Base-by-base conservation (phyloP, 2,113 vertebrate species). In the Cottus gobio region DNA sequence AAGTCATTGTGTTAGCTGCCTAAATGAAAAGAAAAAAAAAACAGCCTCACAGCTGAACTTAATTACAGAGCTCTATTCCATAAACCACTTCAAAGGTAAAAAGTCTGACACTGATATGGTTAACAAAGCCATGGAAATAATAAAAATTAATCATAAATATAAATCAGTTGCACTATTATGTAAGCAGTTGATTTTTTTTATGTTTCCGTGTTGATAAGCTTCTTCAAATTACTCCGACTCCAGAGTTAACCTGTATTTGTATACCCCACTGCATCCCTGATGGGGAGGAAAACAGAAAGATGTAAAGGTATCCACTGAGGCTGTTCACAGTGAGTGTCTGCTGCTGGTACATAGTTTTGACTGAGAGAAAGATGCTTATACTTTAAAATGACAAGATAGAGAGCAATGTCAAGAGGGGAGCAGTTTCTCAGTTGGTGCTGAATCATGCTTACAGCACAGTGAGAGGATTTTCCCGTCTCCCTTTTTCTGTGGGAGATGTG, bases 1-100 rank as follows among this genome's bases (percentile, higher is more conserved):
- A 81, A 85, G 37, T 39, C 37, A 71, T 44, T 60, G 48, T 48
- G 63, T 75, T 62, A n/a, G 61, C n/a, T 63, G 31, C 26, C 34
- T 7, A 68, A 71, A 80, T 74, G 60, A 85, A 71, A 88, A 71
- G 84, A 86, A 74, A 85, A 68, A 89, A 71, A 85, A 88, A 74
- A 85, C 46, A 85, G 20, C 56, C 68, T 22, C 18, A 39, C 12
- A 54, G 61, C 61, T 70, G 67, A 86, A 89, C 72, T 60, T 84
- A 86, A 86, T 89, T 86, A 79, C 20, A 65, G 65, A 61, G 48
- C 15, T 86, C 54, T 80, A 20, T 84, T 71, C 61, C 54, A 34
- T 70, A 42, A 85, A 84, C 77, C 61, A 80, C 65, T 48, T 65
- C 79, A 68, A 77, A 63, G 63, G 73, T 69, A 39, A 66, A 79